A percentile compares a stretch with the other conserved stretches of the same genome.
phyloP scores from a whole-genome alignment of 2,797 vertebrate species.

The Lemur catta region DNA sequence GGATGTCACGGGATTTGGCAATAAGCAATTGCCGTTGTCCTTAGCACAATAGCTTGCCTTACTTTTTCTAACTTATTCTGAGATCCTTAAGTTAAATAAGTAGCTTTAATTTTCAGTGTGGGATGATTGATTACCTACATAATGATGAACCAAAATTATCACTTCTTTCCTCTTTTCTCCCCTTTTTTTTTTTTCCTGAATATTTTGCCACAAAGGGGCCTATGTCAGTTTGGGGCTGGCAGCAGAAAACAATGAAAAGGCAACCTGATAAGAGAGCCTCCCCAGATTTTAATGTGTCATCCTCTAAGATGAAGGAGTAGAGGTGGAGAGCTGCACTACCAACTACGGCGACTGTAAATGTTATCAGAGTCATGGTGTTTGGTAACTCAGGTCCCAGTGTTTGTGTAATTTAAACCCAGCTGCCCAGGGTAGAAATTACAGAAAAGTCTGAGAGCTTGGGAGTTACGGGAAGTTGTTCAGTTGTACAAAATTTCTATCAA shows the following conservation, averaged over 20 bases:
- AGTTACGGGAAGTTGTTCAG: background rate
- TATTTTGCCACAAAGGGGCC: background rate
- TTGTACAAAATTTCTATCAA: background rate
- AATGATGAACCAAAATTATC: background rate
- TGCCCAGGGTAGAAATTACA: background rate
- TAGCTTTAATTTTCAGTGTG: background rate
- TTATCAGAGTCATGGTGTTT: background rate
- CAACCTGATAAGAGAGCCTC: background rate
- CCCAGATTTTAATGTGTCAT: background rate
- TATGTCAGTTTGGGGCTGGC: background rate
- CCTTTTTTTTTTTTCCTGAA: background rate
- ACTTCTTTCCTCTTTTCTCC: background rate
- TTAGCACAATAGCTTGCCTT: background rate
- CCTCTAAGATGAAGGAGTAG: background rate
- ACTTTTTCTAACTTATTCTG: background rate
- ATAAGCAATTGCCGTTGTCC: background rate
- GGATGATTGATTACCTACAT: background rate
- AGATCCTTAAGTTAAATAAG: background rate
- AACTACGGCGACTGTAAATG: background rate
- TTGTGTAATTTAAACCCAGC: background rate
- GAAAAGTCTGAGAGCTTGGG: background rate
- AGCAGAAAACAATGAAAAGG: background rate
- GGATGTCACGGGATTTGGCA: background rate
- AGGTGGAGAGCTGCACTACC: background rate
- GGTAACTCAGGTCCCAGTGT: background rate